Evolutionary conservation across 2,797 vertebrate genomes (phyloP), one percentile per base, ranked within the genome.

Genomic region (Smutsia temminckii): DNA sequence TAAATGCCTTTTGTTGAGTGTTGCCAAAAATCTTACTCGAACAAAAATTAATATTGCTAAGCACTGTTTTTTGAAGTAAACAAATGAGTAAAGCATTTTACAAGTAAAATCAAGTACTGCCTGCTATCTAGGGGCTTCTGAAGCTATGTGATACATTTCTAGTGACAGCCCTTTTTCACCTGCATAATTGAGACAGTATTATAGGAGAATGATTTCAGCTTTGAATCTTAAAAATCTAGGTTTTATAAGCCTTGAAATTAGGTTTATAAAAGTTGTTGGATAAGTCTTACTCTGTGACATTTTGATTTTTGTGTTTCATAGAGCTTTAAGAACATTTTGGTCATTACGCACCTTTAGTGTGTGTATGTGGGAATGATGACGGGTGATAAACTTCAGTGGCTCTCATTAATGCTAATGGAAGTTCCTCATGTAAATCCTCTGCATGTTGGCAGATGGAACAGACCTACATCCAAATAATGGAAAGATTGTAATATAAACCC

Each of bases 181-280:
- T 61, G 20, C 57, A 97, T 83, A 96, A 49, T 97, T 42, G 32
- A 21, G 4, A 55, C 9, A 78, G 23, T 10, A 84, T 92, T 84
- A 11, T 49, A 79, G 77, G 93, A 89, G 42, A 95, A 59, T 72
- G 75, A 61, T 59, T 93, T 57, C 20, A 96, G 55, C 13, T 71
- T 93, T 95, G 42, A 95, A 72, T 92, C 37, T 93, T 12, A 37
- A 88, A 89, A 94, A 85, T 84, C 79, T 92, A 91, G 49, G 46
- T 69, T 75, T 96, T 89, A 12, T 94, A 84, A 90, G 75, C 91
- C 46, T 46, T 46, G 46, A 46, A 93, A 86, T 78, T 85, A 55
- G 3, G 21, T 94, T 93, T 93, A 51, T 86, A 9, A 2, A 69
- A 81, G 64, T 63, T 89, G 20, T 91, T 91, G 86, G 25, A 46